A percentile compares a stretch with the other conserved stretches of the same genome.
Conservation (phyloP, 2,888 invertebrate genomes). For the Syrista parreyssii region DNA sequence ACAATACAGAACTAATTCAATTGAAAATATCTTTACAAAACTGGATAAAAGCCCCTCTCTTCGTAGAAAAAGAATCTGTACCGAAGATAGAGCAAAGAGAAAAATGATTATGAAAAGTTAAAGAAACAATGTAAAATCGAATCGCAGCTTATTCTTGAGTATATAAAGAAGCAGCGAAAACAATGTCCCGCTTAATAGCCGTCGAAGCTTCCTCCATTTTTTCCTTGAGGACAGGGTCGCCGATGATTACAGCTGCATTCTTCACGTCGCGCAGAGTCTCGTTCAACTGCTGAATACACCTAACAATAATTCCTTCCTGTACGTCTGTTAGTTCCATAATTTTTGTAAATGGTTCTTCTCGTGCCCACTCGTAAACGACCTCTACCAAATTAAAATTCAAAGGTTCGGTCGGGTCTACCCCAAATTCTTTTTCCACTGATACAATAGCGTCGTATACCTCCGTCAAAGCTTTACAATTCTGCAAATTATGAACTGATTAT, state of each 20-base stretch:
- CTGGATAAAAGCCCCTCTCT: no score
- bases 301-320: conserved; percentile 97
- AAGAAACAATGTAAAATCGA: not conserved
- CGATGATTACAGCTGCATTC: conserved; percentile 92
- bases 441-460: conserved; percentile 77
- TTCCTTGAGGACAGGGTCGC: conserved; percentile 88
- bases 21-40: no score
- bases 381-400: conserved; percentile 92
- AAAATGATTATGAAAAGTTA: not conserved
- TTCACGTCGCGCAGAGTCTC: conserved; percentile 92
- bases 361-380: conserved; percentile 97
- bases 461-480: conserved; percentile 80
- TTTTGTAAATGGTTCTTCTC: conserved; percentile 90
- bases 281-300: conserved; percentile 95
- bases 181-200: conserved; percentile 95
- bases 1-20: not conserved
- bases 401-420: conserved; percentile 71
- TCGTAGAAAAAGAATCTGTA: not conserved
- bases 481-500: conserved; percentile 32
- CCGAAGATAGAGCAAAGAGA: conserved; percentile 5
- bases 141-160: conserved; percentile 68
- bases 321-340: conserved; percentile 94
- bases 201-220: conserved; percentile 97
- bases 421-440: conserved; percentile 71
- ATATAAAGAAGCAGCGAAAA: conserved; percentile 97